Evolutionary conservation across 2,888 invertebrate species (phyloP).

Genomic region (Chrysolina haemoptera): DNA sequence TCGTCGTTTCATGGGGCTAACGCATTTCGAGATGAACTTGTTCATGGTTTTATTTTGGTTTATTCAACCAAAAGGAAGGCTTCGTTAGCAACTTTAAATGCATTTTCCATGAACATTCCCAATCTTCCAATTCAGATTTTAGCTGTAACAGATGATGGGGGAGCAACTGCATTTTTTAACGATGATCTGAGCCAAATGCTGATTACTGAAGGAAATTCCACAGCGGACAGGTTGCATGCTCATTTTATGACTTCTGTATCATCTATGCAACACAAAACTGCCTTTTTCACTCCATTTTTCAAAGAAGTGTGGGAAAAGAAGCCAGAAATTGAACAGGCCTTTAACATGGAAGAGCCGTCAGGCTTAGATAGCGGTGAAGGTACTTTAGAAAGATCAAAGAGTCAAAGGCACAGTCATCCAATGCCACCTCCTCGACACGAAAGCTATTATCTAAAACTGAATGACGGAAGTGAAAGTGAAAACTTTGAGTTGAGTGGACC

Average conservation of each 20-base stretch:
- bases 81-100: conserved; percentile 92
- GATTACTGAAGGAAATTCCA: conserved; percentile 93
- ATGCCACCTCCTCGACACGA: conserved; percentile 83
- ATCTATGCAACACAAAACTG: conserved; percentile 89
- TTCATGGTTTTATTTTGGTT: conserved; percentile 95
- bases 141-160: conserved; percentile 92
- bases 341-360: conserved; percentile 85
- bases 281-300: conserved; percentile 95
- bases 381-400: conserved; percentile 81
- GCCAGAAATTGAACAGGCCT: conserved; percentile 94
- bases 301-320: conserved; percentile 97
- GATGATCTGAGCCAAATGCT: conserved; percentile 91
- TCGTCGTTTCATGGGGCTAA: conserved; percentile 96
- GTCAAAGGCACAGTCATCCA: conserved; percentile 72
- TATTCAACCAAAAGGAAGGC: conserved; percentile 96
- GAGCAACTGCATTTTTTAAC: conserved; percentile 91
- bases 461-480: conserved; percentile 76
- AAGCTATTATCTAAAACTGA: conserved; percentile 81
- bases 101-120: conserved; percentile 94
- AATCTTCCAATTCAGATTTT: conserved; percentile 95
- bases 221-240: conserved; percentile 90
- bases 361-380: conserved; percentile 79
- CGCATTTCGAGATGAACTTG: conserved; percentile 91
- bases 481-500: conserved; percentile 77
- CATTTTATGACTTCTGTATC: conserved; percentile 94